Evolutionary conservation across 1,140 invertebrate genomes (phyloP).

Genomic region (Leptestheria dahalacensis): DNA sequence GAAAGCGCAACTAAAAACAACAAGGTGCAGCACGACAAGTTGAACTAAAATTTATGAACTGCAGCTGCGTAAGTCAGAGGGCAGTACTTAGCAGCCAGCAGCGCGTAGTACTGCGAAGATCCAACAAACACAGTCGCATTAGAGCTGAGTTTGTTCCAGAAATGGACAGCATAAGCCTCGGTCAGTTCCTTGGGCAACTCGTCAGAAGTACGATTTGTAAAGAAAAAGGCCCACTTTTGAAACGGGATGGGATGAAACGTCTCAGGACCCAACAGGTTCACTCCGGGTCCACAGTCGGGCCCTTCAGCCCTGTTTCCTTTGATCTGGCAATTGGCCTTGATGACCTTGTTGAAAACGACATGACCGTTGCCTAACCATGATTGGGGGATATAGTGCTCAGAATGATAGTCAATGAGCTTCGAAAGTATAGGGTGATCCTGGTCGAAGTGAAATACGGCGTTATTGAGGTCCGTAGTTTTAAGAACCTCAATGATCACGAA

Average conservation of each 20-base stretch:
- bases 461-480: not conserved
- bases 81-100: too few relatives aligned
- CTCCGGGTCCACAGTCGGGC: not conserved
- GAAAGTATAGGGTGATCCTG: not conserved
- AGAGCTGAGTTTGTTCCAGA: conserved; percentile 12
- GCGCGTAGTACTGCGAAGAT: too few relatives aligned
- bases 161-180: conserved; percentile 1
- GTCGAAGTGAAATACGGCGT: conserved; percentile 3
- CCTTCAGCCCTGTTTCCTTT: not conserved
- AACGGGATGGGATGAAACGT: conserved; percentile 5
- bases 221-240: not conserved
- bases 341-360: not conserved
- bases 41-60: too few relatives aligned
- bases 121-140: too few relatives aligned
- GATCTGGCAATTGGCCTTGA: not conserved
- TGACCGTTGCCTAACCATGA: conserved; percentile 4
- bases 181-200: not conserved
- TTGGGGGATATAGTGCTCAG: not conserved
- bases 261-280: not conserved
- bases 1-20: too few relatives aligned
- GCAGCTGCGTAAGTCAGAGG: too few relatives aligned
- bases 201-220: not conserved
- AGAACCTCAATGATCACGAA: conserved; percentile 1
- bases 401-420: not conserved
- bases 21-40: too few relatives aligned